phyloP scores from a whole-genome alignment of 1,140 invertebrate genomes.

The Helicoverpa zea region DNA sequence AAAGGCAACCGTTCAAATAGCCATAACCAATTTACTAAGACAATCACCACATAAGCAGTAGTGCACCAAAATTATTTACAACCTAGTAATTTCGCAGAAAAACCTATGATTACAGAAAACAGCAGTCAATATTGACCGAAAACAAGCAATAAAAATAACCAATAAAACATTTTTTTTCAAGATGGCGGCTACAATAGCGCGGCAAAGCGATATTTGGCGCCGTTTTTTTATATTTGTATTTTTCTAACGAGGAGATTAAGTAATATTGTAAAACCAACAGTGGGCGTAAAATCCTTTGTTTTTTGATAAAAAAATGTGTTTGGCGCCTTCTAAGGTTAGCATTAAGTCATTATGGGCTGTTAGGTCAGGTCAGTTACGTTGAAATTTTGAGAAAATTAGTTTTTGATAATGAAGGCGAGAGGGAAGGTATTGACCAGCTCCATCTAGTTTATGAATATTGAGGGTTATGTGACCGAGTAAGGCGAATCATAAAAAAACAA shows the following conservation, averaged over 20 bases:
- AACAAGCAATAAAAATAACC: conserved; percentile 60
- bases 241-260: conserved; percentile 64
- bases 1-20: neutral
- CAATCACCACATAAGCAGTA: neutral
- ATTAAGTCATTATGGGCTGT: conserved; percentile 51
- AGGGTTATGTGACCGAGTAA: no score
- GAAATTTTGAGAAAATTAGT: conserved; percentile 41
- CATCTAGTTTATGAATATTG: no score
- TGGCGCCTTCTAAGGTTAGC: conserved; percentile 49
- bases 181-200: conserved; percentile 51
- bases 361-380: conserved; percentile 46
- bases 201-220: conserved; percentile 57
- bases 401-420: conserved; percentile 23
- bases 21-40: conserved; percentile 13
- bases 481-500: no score
- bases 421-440: neutral
- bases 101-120: conserved; percentile 57
- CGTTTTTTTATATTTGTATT: conserved; percentile 60
- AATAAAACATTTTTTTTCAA: conserved; percentile 60
- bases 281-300: conserved; percentile 64
- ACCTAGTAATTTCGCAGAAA: conserved; percentile 42
- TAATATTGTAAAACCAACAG: conserved; percentile 75
- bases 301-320: conserved; percentile 56
- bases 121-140: conserved; percentile 56
- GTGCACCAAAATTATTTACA: conserved; percentile 29